Evolutionary conservation across 2,113 vertebrate species (phyloP), one percentile per base, ranked within the genome.

Genomic region (Vireo altiloquus): DNA sequence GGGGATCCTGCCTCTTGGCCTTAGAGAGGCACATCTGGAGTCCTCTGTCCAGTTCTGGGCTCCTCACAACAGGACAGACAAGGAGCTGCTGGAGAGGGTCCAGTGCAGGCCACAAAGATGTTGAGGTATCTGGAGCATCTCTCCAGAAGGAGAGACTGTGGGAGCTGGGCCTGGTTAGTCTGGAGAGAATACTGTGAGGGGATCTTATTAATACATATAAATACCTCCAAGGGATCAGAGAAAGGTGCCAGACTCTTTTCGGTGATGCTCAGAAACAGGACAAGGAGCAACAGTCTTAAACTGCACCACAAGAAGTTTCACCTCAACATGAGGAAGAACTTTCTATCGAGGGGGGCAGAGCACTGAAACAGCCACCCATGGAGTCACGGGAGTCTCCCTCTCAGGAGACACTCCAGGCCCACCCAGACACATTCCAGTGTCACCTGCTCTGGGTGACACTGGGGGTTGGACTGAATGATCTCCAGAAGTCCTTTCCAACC

Each of bases 211-310:
- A 44, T 44, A 31, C 4, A 21, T 22, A 6, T 4, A 40, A 56
- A 5, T 30, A 42, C 4, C 35, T 50, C 16, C 25, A 42, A 16
- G 20, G 24, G 4, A 3, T 52, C 72, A 78, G 54, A 46, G 53
- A 10, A 69, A 37, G 12, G 31, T 60, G 33, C 4, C 60, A 57
- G 16, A 30, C 42, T 54, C 28, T 17, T 25, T 56, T 1, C 6
- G 6, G 8, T 57, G 52, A 57, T 50, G 52, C 31, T 33, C 27
- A 87, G 22, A 52, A 52, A 53, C 33, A 61, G 39, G 39, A 61
- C 0, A 0, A 78, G 23, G 28, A 70, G 13, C 12, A 53, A 13
- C 0, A 37, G 19, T 10, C 7, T 20, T 20, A 69, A 70, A 70
- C 24, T 46, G 46, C 33, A 61, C 2, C 7, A 53, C 19, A 4